Percentiles rank a stretch among this genome's conserved stretches.
These are phyloP conservation scores for Arrhopalites spinosus DNA, from an alignment of 2,888 invertebrate genomes.

Conservation along the genomic window DNA sequence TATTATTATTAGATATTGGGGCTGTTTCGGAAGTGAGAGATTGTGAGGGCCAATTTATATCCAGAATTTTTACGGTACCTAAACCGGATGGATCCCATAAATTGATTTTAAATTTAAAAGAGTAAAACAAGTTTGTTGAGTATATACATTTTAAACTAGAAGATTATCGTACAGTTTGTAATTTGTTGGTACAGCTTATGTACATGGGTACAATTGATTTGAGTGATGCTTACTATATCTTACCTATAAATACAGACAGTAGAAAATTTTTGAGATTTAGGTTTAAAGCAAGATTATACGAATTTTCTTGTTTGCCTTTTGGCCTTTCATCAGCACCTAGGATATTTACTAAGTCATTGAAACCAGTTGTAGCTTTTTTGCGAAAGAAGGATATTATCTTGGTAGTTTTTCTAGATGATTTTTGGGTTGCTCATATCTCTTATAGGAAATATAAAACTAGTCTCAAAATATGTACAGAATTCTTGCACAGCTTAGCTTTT, in stretches of 20 bases:
- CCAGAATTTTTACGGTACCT: slow-evolving; percentile 35
- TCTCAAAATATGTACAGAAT: too few relatives aligned
- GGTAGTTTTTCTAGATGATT: slow-evolving; percentile 38
- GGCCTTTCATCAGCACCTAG: slow-evolving; percentile 33
- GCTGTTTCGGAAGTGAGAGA: not conserved
- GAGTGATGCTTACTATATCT: slow-evolving; percentile 35
- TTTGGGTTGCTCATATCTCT: not conserved
- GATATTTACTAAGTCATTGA: slow-evolving; percentile 37
- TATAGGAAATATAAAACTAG: too few relatives aligned
- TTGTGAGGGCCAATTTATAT: slow-evolving; percentile 26
- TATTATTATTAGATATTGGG: not conserved
- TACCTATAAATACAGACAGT: slow-evolving; percentile 14
- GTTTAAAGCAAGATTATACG: slow-evolving; percentile 20
- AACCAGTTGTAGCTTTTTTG: slow-evolving; percentile 19
- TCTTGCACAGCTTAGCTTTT: too few relatives aligned
- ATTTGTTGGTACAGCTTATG: not conserved
- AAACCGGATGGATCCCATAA: slow-evolving; percentile 28
- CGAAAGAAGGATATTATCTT: not conserved
- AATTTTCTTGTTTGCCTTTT: slow-evolving; percentile 37
- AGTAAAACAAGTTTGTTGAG: slow-evolving; percentile 27
- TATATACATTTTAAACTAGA: slow-evolving; percentile 43
- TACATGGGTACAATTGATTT: slow-evolving; percentile 36
- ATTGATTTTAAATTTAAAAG: slow-evolving; percentile 40
- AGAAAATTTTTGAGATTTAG: slow-evolving; percentile 37
- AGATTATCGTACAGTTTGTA: slow-evolving; percentile 32